Evolutionary conservation across 2,797 vertebrate species (phyloP).

Genomic region (Naso thynnoides): DNA sequence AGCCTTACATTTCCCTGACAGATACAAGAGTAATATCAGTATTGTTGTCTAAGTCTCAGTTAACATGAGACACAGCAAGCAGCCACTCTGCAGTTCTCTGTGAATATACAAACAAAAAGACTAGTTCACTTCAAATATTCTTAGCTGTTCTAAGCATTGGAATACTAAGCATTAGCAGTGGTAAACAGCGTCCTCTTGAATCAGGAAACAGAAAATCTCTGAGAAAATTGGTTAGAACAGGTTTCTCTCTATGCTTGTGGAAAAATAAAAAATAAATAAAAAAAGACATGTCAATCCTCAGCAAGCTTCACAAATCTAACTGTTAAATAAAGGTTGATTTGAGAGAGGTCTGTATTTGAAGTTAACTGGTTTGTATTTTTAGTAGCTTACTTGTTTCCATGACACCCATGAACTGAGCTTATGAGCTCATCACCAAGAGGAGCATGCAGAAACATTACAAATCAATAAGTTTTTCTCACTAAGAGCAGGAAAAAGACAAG

Average conservation of each 20-base stretch:
- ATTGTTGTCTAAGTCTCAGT: background rate
- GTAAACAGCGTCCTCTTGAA: background rate
- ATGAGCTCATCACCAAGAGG: background rate
- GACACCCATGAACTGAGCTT: conserved; percentile 27
- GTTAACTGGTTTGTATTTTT: conserved; percentile 10
- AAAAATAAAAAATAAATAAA: background rate
- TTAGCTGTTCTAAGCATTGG: background rate
- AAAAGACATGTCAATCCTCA: background rate
- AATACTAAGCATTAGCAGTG: background rate
- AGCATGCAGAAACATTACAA: background rate
- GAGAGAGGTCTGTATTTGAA: conserved; percentile 1
- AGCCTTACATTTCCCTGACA: background rate
- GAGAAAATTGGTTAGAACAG: background rate
- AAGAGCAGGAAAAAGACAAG: background rate
- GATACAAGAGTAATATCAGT: background rate
- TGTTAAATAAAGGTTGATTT: background rate
- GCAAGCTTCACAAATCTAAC: background rate
- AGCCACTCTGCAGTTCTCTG: conserved; percentile 8
- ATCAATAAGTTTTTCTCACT: background rate
- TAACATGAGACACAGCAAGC: background rate
- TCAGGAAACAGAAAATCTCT: too few species aligned
- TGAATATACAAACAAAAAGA: conserved; percentile 5
- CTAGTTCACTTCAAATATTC: background rate
- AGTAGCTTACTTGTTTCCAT: conserved; percentile 35
- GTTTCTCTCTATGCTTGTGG: background rate